phyloP scores from a whole-genome alignment of 2,113 vertebrate species.

The Pachyramphus minor region DNA sequence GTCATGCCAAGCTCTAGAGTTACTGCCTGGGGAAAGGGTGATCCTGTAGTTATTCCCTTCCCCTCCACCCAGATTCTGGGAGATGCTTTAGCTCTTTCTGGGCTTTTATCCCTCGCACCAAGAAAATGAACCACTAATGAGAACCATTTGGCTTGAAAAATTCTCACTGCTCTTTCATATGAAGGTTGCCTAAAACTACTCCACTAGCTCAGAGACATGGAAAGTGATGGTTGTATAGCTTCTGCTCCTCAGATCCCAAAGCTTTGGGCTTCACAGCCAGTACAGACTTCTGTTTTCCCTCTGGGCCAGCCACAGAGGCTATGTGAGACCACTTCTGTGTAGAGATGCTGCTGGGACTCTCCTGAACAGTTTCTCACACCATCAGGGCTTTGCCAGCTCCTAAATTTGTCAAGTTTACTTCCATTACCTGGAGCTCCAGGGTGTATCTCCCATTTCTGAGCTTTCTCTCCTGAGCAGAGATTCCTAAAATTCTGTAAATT shows the following conservation, averaged over 20 bases:
- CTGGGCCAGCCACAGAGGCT: background rate
- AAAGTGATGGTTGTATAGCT: background rate
- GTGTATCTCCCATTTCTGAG: background rate
- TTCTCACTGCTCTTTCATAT: constrained; percentile 4
- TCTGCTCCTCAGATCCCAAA: background rate
- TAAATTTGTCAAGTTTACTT: background rate
- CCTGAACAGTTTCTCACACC: background rate
- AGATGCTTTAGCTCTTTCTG: constrained; percentile 9
- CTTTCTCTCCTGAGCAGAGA: background rate
- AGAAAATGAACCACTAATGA: constrained; percentile 34
- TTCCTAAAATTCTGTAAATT: background rate
- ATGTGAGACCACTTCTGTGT: background rate
- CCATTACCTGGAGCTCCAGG: background rate
- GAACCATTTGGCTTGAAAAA: constrained; percentile 13
- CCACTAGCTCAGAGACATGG: background rate
- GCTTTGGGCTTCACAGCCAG: background rate
- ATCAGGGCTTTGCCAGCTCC: background rate
- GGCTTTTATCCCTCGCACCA: constrained; percentile 34
- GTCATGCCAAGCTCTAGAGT: background rate
- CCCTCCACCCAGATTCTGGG: background rate
- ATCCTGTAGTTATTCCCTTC: background rate
- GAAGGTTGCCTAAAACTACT: background rate
- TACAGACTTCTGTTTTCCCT: background rate
- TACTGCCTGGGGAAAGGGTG: background rate
- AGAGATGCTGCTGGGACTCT: background rate